Percentiles rank a stretch among this genome's conserved stretches.
phyloP scores from a whole-genome alignment of 2,888 invertebrate species.

The Cataglyphis livida region DNA sequence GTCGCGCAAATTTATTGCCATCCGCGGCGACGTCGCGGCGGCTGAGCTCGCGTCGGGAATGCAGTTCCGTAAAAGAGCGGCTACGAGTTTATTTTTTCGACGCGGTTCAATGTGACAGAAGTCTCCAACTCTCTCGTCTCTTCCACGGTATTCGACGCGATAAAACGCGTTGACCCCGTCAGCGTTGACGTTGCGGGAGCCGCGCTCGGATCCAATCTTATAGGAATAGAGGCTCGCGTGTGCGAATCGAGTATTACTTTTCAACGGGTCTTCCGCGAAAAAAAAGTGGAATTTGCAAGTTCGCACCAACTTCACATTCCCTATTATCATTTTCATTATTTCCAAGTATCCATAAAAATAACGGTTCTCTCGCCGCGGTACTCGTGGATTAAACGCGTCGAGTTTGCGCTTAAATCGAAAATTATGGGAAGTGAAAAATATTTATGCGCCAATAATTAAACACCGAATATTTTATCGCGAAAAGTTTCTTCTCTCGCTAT shows the following conservation, averaged over 20 bases:
- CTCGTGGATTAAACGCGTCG: constrained; percentile 5
- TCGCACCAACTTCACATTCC: neutral
- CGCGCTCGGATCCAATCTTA: constrained; percentile 15
- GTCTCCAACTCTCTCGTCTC: neutral
- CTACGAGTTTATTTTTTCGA: constrained; percentile 14
- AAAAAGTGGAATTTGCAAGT: neutral
- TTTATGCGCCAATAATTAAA: neutral
- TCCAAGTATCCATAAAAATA: neutral
- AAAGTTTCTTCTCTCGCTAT: neutral
- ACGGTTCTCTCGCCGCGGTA: neutral
- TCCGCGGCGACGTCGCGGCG: constrained; percentile 38
- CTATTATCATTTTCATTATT: constrained; percentile 10
- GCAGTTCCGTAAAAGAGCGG: constrained; percentile 46
- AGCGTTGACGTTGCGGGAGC: neutral
- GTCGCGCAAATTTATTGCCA: constrained; percentile 73
- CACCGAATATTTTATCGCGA: neutral
- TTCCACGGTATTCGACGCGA: constrained; percentile 6
- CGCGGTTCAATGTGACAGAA: constrained; percentile 17
- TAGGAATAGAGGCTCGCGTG: neutral
- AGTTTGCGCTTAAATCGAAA: neutral
- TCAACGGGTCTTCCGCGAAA: constrained; percentile 2
- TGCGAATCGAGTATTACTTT: neutral
- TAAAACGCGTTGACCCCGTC: constrained; percentile 19
- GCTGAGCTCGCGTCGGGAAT: constrained; percentile 34
- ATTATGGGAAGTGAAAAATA: neutral